These are phyloP conservation scores for Platyrinchus mystaceus DNA, from an alignment of 2,797 vertebrate genomes.

Conservation along the genomic window DNA sequence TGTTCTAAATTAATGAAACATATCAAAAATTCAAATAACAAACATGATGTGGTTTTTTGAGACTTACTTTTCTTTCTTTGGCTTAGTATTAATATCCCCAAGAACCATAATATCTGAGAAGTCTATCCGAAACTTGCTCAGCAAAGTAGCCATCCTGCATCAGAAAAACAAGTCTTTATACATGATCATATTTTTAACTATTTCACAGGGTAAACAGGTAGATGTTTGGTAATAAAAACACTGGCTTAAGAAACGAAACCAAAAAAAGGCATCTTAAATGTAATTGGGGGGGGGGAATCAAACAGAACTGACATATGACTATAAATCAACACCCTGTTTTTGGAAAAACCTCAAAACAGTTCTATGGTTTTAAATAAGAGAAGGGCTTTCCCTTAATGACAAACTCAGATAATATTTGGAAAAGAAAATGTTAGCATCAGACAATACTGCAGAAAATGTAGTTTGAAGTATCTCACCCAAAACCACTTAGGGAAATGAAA, in stretches of 20 bases:
- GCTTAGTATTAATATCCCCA: slow-evolving; percentile 97
- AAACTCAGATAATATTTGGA: background rate
- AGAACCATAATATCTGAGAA: slow-evolving; percentile 97
- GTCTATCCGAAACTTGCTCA: slow-evolving; percentile 98
- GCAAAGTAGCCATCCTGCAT: slow-evolving; percentile 93
- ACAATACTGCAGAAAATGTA: background rate
- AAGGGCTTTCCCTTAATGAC: background rate
- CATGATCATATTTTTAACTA: background rate
- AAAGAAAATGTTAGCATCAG: background rate
- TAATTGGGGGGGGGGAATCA: background rate
- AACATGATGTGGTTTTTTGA: background rate
- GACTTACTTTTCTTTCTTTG: slow-evolving; percentile 94
- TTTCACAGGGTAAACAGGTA: background rate
- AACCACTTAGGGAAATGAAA: background rate
- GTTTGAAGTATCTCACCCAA: background rate
- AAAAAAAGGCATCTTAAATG: background rate
- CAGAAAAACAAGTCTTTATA: background rate
- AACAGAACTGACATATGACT: accelerated
- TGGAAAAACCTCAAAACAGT: background rate
- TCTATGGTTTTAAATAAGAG: background rate
- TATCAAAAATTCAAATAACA: background rate
- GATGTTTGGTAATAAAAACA: background rate
- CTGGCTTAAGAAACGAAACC: background rate
- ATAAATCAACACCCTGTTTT: background rate
- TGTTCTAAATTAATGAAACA: background rate